These are phyloP conservation scores for Hesperia comma DNA, from an alignment of 2,888 invertebrate genomes.

Conservation along the genomic window DNA sequence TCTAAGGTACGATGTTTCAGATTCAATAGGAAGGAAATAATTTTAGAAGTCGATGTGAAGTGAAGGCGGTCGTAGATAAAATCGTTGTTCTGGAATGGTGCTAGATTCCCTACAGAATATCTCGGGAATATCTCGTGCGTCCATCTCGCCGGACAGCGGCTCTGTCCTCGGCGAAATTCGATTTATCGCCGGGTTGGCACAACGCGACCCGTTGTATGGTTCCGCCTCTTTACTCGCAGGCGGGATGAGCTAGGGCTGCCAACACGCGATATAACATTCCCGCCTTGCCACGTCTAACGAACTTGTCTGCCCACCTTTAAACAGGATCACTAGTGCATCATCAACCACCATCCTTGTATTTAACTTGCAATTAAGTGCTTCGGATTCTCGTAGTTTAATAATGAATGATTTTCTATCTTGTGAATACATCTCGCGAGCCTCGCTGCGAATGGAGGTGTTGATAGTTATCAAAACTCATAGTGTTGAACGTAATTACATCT, in stretches of 20 bases:
- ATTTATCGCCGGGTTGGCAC: constrained; percentile 68
- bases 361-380: constrained; percentile 21
- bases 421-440: constrained; percentile 23
- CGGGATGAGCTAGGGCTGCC: constrained; percentile 61
- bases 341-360: constrained; percentile 30
- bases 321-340: constrained; percentile 56
- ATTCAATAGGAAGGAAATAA: constrained; percentile 34
- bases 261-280: constrained; percentile 60
- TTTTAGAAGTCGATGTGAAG: constrained; percentile 20
- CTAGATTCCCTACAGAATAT: constrained; percentile 60
- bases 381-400: constrained; percentile 26
- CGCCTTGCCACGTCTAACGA: constrained; percentile 59
- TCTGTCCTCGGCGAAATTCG: constrained; percentile 73
- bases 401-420: constrained; percentile 22
- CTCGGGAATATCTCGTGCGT: constrained; percentile 63
- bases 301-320: constrained; percentile 55
- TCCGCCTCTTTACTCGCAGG: constrained; percentile 64
- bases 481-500: constrained; percentile 26
- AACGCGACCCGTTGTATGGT: constrained; percentile 70
- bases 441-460: constrained; percentile 23
- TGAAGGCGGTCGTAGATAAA: constrained; percentile 43
- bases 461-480: constrained; percentile 26
- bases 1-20: constrained; percentile 14
- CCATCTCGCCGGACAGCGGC: constrained; percentile 64
- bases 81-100: constrained; percentile 41